Percentiles rank a stretch among this genome's conserved stretches.
Evolutionary conservation across 2,888 invertebrate genomes (phyloP).

Genomic region (Lasiommata megera): DNA sequence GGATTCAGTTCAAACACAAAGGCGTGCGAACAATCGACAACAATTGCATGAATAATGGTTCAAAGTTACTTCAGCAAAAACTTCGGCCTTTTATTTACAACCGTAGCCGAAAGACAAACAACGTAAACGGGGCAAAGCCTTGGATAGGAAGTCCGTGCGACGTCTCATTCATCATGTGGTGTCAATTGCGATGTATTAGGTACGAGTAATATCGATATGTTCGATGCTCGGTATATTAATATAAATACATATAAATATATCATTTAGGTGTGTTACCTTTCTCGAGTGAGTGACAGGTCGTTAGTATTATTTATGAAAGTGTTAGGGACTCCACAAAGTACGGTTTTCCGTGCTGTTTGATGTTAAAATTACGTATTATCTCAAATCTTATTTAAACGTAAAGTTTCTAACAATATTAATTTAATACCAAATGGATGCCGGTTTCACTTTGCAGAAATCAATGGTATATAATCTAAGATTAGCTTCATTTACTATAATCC

Average conservation of each 20-base stretch:
- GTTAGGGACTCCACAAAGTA: neutral
- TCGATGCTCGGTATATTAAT: neutral
- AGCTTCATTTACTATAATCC: no score
- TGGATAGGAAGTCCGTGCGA: neutral
- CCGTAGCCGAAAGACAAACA: neutral
- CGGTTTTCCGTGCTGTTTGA: no score
- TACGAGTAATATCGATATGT: constrained; percentile 6
- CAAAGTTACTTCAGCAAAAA: neutral
- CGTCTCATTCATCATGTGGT: constrained; percentile 11
- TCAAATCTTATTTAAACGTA: no score
- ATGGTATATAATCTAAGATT: no score
- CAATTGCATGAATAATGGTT: neutral
- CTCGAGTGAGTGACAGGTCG: constrained; percentile 9
- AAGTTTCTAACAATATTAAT: no score
- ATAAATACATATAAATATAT: neutral
- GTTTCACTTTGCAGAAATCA: no score
- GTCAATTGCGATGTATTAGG: constrained; percentile 16
- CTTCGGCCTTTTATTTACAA: neutral
- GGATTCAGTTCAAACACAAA: neutral
- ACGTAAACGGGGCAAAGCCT: neutral
- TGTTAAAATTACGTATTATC: no score
- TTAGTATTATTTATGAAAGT: neutral
- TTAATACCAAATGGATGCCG: no score
- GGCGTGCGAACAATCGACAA: neutral
- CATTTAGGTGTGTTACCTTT: neutral